Conservation (phyloP, 2,888 invertebrate species). For the Callyntrura sp. region DNA sequence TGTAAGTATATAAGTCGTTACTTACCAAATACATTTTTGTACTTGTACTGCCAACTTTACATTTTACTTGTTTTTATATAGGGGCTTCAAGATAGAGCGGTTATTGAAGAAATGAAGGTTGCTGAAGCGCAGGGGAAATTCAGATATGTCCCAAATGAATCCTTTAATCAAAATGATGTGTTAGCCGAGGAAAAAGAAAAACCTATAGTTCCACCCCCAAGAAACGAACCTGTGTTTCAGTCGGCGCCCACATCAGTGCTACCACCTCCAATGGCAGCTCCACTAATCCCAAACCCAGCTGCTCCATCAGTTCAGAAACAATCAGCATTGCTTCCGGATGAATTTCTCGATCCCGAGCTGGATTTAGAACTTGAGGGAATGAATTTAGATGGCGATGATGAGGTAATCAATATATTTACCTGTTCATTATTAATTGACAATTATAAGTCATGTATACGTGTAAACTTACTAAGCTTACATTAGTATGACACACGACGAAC, state of each 20-base stretch:
- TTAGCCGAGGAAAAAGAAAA: slow-evolving; percentile 78
- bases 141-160: slow-evolving; percentile 85
- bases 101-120: slow-evolving; percentile 90
- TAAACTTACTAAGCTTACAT: no score
- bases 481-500: no score
- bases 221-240: slow-evolving; percentile 43
- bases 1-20: slow-evolving; percentile 84
- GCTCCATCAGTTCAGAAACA: slow-evolving; percentile 72
- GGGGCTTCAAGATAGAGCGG: slow-evolving; percentile 89
- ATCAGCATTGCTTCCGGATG: slow-evolving; percentile 84
- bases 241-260: slow-evolving; percentile 65
- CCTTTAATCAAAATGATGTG: slow-evolving; percentile 9
- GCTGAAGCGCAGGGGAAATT: slow-evolving; percentile 87
- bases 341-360: slow-evolving; percentile 89
- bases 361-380: slow-evolving; percentile 94
- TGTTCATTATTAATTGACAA: slow-evolving; percentile 8
- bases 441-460: no score
- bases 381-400: slow-evolving; percentile 92
- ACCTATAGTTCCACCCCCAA: slow-evolving; percentile 61
- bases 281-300: slow-evolving; percentile 68
- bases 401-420: slow-evolving; percentile 86
- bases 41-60: no score
- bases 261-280: no score
- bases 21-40: no score
- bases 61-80: no score